Percentiles rank a stretch among this genome's conserved stretches.
phyloP scores from a whole-genome alignment of 2,113 vertebrate genomes.

The Noctilio leporinus region DNA sequence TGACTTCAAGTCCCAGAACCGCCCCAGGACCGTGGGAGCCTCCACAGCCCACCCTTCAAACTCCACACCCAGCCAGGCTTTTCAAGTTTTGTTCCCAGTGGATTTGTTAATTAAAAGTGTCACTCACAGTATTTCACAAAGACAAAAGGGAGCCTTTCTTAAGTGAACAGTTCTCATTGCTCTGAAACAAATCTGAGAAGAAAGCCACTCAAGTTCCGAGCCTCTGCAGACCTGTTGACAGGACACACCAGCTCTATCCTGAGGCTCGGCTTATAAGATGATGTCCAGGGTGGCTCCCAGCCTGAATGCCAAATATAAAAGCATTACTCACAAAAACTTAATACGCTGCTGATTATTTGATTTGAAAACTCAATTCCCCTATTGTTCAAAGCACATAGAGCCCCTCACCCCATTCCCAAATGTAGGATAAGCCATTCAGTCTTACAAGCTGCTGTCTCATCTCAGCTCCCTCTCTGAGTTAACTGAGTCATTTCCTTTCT shows the following conservation, averaged over 20 bases:
- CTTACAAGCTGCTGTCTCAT: neutral
- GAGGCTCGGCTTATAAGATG: neutral
- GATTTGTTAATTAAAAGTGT: conserved; percentile 28
- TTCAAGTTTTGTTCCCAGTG: neutral
- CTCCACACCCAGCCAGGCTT: neutral
- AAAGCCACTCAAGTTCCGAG: neutral
- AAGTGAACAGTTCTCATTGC: neutral
- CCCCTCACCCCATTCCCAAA: neutral
- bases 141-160: neutral
- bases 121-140: neutral
- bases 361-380: neutral
- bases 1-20: neutral
- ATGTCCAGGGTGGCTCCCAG: neutral
- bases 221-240: neutral
- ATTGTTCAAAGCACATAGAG: neutral
- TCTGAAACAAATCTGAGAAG: neutral
- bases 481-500: conserved; percentile 63
- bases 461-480: neutral
- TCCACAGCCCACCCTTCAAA: neutral
- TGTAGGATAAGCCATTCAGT: neutral
- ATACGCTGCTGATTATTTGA: neutral
- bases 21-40: neutral
- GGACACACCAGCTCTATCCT: neutral
- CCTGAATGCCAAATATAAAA: neutral
- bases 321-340: neutral